Conservation (phyloP, 2,888 invertebrate genomes). For the Pseudanteris insignis region DNA sequence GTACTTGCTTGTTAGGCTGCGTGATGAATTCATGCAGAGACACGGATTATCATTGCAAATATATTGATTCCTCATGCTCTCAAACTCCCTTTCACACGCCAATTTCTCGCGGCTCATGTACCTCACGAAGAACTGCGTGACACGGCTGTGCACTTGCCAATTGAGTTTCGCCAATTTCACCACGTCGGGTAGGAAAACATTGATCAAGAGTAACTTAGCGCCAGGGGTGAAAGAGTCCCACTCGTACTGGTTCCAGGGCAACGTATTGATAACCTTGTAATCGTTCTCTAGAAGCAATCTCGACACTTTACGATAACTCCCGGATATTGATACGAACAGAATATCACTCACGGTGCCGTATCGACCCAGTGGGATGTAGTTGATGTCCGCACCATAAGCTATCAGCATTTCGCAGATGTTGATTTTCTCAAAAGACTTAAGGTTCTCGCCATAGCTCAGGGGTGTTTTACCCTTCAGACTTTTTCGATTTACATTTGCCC, state of each 20-base stretch:
- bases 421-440: background rate
- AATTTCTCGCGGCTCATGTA: too few relatives aligned
- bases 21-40: too few relatives aligned
- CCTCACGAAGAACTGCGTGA: too few relatives aligned
- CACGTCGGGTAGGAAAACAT: too few relatives aligned
- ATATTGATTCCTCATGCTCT: too few relatives aligned
- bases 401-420: background rate
- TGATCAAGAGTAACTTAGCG: background rate
- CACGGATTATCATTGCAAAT: too few relatives aligned
- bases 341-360: background rate
- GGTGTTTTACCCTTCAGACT: background rate
- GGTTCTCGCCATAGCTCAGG: background rate
- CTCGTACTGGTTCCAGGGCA: background rate
- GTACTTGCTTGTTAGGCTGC: too few relatives aligned
- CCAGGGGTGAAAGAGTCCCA: background rate
- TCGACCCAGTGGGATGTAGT: background rate
- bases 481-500: background rate
- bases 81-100: too few relatives aligned
- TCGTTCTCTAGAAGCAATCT: background rate
- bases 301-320: background rate
- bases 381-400: background rate
- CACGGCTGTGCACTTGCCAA: too few relatives aligned
- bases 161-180: too few relatives aligned
- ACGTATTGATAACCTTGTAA: background rate
- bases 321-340: background rate